Evolutionary conservation across 1,140 invertebrate species (phyloP).

Genomic region (Mesaphorura yosii): DNA sequence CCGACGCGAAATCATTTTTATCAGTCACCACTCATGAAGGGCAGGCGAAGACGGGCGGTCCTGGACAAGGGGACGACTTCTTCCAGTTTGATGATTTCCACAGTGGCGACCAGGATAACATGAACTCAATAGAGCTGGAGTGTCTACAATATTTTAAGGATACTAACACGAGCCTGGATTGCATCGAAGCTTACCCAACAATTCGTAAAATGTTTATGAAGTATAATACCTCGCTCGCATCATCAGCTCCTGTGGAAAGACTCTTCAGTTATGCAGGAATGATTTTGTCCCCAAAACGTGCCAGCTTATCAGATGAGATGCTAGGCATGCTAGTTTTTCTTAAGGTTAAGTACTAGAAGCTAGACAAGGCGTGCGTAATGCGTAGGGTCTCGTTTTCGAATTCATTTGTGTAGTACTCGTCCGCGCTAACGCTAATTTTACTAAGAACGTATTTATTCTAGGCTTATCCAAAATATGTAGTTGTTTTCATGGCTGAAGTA

Average conservation of each 20-base stretch:
- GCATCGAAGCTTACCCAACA: neutral
- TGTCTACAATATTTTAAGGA: constrained; percentile 4
- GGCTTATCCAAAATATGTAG: neutral
- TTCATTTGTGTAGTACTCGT: no score
- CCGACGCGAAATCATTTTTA: neutral
- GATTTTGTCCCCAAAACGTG: constrained; percentile 3
- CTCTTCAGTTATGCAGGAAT: constrained; percentile 24
- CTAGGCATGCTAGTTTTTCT: constrained; percentile 29
- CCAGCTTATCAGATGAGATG: neutral
- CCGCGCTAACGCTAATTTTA: no score
- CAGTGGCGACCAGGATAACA: neutral
- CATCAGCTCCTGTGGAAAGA: constrained; percentile 25
- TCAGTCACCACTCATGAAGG: no score
- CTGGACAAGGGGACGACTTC: no score
- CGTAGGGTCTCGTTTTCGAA: no score
- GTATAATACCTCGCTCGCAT: constrained; percentile 19
- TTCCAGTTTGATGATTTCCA: constrained; percentile 1
- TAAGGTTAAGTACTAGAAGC: constrained; percentile 30
- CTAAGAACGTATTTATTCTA: no score
- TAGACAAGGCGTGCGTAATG: no score
- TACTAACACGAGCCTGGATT: neutral
- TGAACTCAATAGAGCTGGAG: neutral
- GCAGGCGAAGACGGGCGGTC: neutral
- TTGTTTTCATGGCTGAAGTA: neutral
- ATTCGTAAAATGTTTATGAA: constrained; percentile 20